Evolutionary conservation across 2,113 vertebrate genomes (phyloP).

Genomic region (Rhodinocichla rosea): DNA sequence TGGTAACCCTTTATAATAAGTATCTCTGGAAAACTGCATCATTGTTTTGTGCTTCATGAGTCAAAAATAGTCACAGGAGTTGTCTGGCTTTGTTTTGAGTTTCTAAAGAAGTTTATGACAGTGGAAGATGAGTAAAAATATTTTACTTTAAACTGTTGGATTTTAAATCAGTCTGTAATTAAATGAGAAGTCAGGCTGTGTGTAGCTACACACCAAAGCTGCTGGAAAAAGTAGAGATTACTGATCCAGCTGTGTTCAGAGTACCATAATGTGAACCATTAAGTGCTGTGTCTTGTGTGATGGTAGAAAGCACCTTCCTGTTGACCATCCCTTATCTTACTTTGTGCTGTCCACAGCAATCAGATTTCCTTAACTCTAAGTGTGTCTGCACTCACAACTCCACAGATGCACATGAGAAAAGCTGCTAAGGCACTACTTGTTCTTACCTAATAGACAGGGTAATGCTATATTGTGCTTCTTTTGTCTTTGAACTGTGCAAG

Average conservation of each 20-base stretch:
- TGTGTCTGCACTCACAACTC: not conserved
- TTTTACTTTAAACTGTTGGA: not conserved
- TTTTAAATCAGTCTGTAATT: not conserved
- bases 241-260: not conserved
- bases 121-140: not conserved
- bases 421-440: not conserved
- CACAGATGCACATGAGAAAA: not conserved
- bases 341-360: not conserved
- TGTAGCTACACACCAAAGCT: not conserved
- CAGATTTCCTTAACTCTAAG: not conserved
- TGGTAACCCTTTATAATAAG: not conserved
- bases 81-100: not conserved
- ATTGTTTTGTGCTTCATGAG: not conserved
- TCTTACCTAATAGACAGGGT: not conserved
- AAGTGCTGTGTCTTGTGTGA: not conserved
- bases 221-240: not conserved
- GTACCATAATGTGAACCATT: not conserved
- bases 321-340: not conserved
- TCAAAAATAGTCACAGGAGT: not conserved
- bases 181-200: not conserved
- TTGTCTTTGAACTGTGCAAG: not conserved
- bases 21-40: not conserved
- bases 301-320: not conserved
- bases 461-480: not conserved
- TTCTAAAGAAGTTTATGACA: not conserved